Conservation (phyloP, 2,797 vertebrate genomes). For the Lateolabrax maculatus region DNA sequence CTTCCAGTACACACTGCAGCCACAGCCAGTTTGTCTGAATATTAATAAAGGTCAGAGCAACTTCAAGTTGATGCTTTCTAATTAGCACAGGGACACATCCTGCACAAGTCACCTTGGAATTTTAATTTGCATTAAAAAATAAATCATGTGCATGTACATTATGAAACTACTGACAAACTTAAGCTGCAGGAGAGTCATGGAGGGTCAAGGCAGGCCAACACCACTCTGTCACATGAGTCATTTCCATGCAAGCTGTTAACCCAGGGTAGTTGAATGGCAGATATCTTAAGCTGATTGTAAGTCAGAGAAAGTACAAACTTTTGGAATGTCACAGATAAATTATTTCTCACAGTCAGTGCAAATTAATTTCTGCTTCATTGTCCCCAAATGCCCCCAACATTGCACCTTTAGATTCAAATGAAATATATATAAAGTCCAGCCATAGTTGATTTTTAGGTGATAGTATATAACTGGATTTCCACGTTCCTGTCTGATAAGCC, state of each 20-base stretch:
- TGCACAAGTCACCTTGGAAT: constrained; percentile 70
- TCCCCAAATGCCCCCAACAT: neutral
- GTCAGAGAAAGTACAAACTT: neutral
- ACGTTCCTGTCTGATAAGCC: neutral
- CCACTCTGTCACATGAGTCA: constrained; percentile 21
- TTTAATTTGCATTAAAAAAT: constrained; percentile 58
- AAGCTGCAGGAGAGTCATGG: constrained; percentile 8
- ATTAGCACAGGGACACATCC: constrained; percentile 58
- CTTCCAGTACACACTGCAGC: constrained; percentile 13
- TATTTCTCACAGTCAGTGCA: neutral
- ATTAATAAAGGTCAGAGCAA: constrained; percentile 69
- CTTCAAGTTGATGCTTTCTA: constrained; percentile 60
- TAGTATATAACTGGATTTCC: neutral
- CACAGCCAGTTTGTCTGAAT: constrained; percentile 44
- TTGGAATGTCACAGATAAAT: constrained; percentile 1
- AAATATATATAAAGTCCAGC: neutral
- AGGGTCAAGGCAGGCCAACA: constrained; percentile 4
- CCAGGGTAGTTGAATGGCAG: neutral
- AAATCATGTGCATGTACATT: neutral
- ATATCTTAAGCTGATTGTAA: neutral
- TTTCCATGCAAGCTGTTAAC: neutral
- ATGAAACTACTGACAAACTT: constrained; percentile 24
- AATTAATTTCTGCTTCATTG: neutral
- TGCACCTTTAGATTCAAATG: neutral
- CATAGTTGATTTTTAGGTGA: neutral